Percentiles rank a stretch among this genome's conserved stretches.
Evolutionary conservation across 2,888 invertebrate species (phyloP).

Genomic region (Lottia gigantea): DNA sequence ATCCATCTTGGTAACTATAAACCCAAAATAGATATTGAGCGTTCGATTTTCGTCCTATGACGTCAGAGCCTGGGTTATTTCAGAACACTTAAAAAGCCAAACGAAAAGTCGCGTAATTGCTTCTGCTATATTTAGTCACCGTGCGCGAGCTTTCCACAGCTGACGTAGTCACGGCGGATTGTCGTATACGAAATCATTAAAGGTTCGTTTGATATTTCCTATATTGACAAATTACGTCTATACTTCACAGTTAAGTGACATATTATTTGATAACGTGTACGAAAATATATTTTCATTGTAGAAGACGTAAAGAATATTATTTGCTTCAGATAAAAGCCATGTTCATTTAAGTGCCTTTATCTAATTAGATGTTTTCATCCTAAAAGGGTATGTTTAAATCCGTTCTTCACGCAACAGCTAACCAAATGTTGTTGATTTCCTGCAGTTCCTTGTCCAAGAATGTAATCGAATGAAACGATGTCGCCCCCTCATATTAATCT

Average conservation of each 20-base stretch:
- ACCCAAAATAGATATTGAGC: background rate
- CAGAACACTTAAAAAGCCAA: conserved; percentile 4
- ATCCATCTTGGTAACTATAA: conserved; percentile 3
- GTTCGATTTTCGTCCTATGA: conserved; percentile 4
- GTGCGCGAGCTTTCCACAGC: background rate
- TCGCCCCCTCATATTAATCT: too few species aligned
- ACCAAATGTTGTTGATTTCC: too few species aligned
- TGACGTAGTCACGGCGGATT: background rate
- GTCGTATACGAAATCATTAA: conserved; percentile 5
- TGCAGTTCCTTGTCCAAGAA: too few species aligned
- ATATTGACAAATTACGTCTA: conserved; percentile 1
- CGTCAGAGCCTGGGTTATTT: conserved; percentile 5
- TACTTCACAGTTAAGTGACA: background rate
- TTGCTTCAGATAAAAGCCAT: too few species aligned
- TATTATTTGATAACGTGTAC: too few species aligned
- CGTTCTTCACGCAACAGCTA: too few species aligned
- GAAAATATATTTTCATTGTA: too few species aligned
- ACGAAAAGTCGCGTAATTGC: conserved; percentile 4
- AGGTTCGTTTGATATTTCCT: conserved; percentile 4
- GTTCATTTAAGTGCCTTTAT: too few species aligned
- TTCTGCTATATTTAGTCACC: background rate
- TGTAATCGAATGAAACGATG: too few species aligned
- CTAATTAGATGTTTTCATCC: too few species aligned
- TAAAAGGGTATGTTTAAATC: too few species aligned
- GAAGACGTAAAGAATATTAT: too few species aligned